These are phyloP conservation scores for Donacobius atricapilla DNA, from an alignment of 2,113 vertebrate species.

Conservation along the genomic window DNA sequence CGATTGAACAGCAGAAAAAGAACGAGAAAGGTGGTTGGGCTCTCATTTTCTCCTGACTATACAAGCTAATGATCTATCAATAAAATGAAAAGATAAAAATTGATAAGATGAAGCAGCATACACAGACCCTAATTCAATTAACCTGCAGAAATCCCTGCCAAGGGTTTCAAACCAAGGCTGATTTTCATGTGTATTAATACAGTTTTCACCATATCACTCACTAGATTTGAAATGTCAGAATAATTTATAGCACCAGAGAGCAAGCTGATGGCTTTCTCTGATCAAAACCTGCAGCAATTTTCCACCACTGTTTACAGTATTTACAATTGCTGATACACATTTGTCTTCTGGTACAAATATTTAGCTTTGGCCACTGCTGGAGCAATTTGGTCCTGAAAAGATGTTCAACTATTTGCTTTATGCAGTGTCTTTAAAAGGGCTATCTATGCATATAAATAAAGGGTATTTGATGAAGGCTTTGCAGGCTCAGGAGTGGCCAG, in stretches of 20 bases:
- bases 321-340: background rate
- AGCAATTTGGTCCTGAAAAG: background rate
- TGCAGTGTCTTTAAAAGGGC: background rate
- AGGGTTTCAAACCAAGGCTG: background rate
- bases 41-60: background rate
- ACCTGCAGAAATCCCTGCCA: background rate
- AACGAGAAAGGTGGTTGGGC: background rate
- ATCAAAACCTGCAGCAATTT: background rate
- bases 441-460: background rate
- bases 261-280: background rate
- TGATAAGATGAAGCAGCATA: background rate
- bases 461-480: background rate
- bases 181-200: constrained; percentile 1
- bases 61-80: background rate
- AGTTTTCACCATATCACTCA: background rate
- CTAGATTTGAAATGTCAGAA: background rate
- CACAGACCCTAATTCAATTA: constrained; percentile 10
- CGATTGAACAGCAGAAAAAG: background rate
- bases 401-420: background rate
- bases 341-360: background rate
- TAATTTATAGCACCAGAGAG: background rate
- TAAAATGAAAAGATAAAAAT: constrained; percentile 10
- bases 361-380: background rate
- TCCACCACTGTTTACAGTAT: background rate
- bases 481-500: background rate